Conservation (phyloP, 2,888 invertebrate genomes). For the Deroplatys truncata region DNA sequence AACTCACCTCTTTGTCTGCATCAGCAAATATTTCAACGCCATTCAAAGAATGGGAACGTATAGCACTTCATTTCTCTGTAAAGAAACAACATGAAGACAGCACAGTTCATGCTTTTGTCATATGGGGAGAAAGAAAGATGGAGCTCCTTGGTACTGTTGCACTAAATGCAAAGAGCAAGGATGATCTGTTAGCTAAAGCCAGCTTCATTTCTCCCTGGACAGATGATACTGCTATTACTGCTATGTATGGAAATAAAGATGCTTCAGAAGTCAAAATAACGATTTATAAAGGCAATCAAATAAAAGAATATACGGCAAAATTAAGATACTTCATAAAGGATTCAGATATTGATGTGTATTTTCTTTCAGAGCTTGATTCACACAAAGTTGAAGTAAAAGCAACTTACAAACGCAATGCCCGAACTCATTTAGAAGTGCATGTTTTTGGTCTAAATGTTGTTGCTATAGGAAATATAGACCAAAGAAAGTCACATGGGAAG, state of each 20-base stretch:
- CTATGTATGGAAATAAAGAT: conserved; percentile 24
- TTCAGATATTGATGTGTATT: conserved; percentile 13
- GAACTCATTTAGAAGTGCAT: conserved; percentile 2
- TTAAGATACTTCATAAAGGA: conserved; percentile 9
- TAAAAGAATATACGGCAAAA: conserved; percentile 19
- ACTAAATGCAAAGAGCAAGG: conserved; percentile 25
- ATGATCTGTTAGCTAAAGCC: conserved; percentile 25
- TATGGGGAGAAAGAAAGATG: conserved; percentile 24
- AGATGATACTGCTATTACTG: conserved; percentile 26
- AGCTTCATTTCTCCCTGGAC: conserved; percentile 33
- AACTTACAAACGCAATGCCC: neutral
- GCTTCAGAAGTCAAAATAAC: conserved; percentile 18
- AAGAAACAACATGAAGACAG: conserved; percentile 4
- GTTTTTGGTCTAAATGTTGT: neutral
- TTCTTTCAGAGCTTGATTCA: conserved; percentile 25
- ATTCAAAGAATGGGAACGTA: conserved; percentile 27
- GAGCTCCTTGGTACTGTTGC: conserved; percentile 30
- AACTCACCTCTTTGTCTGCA: neutral
- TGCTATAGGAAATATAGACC: neutral
- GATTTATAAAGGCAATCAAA: conserved; percentile 5
- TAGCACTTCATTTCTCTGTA: conserved; percentile 28
- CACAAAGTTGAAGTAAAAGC: conserved; percentile 21
- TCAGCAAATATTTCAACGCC: conserved; percentile 30
- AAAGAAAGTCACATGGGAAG: neutral
- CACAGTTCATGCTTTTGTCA: neutral